Conservation (phyloP, 2,113 vertebrate genomes). For the Andinoacara biseriatus region DNA sequence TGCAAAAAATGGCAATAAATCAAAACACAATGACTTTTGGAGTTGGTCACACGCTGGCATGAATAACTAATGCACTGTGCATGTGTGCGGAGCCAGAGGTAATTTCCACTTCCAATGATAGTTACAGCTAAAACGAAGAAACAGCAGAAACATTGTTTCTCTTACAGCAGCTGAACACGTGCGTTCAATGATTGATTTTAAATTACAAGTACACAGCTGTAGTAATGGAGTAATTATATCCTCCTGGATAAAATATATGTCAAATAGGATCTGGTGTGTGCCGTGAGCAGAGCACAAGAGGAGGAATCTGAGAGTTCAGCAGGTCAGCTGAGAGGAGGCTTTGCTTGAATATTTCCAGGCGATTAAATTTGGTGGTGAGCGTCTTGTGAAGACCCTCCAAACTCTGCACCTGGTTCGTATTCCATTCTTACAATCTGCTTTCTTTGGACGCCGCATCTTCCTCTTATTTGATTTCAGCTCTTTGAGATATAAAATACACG, state of each 20-base stretch:
- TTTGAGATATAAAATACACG: constrained; percentile 69
- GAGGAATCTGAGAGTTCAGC: constrained; percentile 40
- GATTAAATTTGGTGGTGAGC: constrained; percentile 67
- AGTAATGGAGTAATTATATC: constrained; percentile 20
- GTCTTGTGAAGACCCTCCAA: constrained; percentile 75
- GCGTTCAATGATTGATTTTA: constrained; percentile 23
- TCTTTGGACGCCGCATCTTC: constrained; percentile 71
- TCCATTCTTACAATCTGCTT: constrained; percentile 70
- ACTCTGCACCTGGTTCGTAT: constrained; percentile 76
- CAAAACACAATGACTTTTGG: constrained; percentile 7
- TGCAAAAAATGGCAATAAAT: constrained; percentile 18
- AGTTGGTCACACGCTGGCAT: neutral
- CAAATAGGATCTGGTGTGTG: constrained; percentile 14
- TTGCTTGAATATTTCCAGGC: constrained; percentile 54
- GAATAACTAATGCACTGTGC: neutral
- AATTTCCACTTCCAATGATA: constrained; percentile 22
- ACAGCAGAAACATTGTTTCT: constrained; percentile 10
- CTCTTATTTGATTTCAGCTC: constrained; percentile 72
- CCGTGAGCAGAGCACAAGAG: constrained; percentile 8
- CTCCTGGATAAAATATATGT: constrained; percentile 24
- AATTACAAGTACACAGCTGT: constrained; percentile 24
- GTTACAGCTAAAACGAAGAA: constrained; percentile 24
- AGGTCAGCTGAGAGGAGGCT: constrained; percentile 39
- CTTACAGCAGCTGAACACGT: constrained; percentile 3
- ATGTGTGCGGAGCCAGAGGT: constrained; percentile 15